Evolutionary conservation across 2,888 invertebrate species (phyloP).

Genomic region (Unio delphinus): DNA sequence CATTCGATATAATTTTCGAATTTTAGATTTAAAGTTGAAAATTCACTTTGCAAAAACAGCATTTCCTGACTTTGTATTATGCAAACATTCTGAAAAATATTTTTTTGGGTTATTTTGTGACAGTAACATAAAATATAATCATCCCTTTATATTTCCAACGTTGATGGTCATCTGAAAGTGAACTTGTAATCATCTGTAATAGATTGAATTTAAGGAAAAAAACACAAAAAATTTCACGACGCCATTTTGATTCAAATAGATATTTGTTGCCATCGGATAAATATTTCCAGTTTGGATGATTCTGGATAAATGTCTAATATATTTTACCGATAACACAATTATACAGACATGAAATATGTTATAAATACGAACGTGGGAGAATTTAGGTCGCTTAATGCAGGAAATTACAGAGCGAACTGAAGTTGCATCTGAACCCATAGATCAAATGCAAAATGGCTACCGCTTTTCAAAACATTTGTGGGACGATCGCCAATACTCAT

Average conservation of each 20-base stretch:
- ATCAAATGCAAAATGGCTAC: no score
- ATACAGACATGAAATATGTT: no score
- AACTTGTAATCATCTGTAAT: not conserved
- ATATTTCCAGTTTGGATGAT: no score
- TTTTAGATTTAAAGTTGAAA: slow-evolving; percentile 25
- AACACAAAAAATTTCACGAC: slow-evolving; percentile 30
- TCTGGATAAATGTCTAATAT: no score
- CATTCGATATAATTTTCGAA: slow-evolving; percentile 10
- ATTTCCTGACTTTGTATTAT: slow-evolving; percentile 16
- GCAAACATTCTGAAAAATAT: slow-evolving; percentile 2
- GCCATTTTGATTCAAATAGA: slow-evolving; percentile 24
- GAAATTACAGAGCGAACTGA: no score
- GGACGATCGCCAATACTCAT: no score
- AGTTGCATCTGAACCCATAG: no score
- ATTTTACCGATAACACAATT: no score
- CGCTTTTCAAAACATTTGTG: no score
- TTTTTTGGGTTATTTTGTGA: not conserved
- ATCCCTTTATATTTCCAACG: slow-evolving; percentile 12
- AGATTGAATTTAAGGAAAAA: slow-evolving; percentile 22
- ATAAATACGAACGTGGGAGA: no score
- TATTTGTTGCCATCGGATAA: no score
- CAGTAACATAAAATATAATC: slow-evolving; percentile 20
- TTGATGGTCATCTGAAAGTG: not conserved
- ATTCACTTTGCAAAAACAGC: slow-evolving; percentile 16
- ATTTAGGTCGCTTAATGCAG: no score